phyloP scores from a whole-genome alignment of 2,113 vertebrate genomes.

The Sinocyclocheilus maitianheensis region DNA sequence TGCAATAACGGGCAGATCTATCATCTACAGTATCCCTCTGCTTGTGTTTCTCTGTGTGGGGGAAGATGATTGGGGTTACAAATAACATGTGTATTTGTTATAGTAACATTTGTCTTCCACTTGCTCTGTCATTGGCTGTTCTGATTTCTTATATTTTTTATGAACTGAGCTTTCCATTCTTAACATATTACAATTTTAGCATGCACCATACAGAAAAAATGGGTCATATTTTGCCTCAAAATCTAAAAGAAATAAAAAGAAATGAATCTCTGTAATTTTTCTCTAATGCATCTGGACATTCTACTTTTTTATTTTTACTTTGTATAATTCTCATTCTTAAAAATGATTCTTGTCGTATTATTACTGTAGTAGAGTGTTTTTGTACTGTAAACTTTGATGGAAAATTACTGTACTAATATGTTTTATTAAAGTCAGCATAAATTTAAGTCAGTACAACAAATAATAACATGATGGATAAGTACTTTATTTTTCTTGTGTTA shows the following conservation, averaged over 20 bases:
- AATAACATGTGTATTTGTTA: conserved; percentile 31
- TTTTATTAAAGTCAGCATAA: background rate
- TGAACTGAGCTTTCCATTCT: background rate
- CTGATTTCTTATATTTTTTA: background rate
- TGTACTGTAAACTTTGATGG: background rate
- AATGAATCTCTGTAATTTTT: no score
- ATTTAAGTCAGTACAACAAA: background rate
- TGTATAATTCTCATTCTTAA: background rate
- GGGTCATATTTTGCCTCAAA: no score
- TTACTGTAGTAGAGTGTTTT: background rate
- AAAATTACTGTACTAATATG: background rate
- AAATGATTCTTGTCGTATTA: background rate
- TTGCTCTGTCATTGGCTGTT: conserved; percentile 17
- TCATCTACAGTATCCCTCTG: conserved; percentile 15
- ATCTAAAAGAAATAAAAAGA: background rate
- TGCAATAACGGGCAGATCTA: conserved; percentile 16
- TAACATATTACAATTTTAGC: background rate
- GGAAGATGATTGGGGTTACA: conserved; percentile 19
- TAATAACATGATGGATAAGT: background rate
- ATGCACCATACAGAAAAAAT: background rate
- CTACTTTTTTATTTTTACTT: background rate
- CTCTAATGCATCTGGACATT: background rate
- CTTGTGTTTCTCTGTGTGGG: conserved; percentile 1
- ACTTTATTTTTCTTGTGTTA: background rate
- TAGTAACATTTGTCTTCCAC: conserved; percentile 22